Evolutionary conservation across 1,140 invertebrate species (phyloP), one percentile per base, ranked within the genome.

Genomic region (Parasteatoda tepidariorum): DNA sequence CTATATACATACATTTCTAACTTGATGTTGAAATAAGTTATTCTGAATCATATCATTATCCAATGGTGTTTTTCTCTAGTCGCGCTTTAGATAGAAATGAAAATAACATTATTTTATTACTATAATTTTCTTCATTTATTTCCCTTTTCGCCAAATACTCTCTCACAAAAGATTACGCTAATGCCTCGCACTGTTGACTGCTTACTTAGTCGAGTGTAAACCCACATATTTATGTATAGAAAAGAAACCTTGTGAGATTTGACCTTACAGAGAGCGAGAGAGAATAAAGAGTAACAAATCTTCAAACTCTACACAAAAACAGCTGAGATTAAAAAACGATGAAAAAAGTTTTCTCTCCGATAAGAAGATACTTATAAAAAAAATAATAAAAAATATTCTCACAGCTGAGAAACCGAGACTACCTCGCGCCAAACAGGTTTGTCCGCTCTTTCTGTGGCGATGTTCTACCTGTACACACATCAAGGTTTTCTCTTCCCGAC

Each of bases 401-500:
- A 68, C 76, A 70, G 64, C 64, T 70, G 76, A 68, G 48, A 68
- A 48, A 67, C 62, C 74, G n/a, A 13, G 64, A 38, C 31, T 67
- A 38, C 64, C 64, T 38, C 38, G 70, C 78, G 22, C 55, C 55
- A 76, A 82, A 82, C 78, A 30, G 67, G 78, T 82, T 82, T 82
- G 78, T 70, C 66, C 78, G 76, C 78, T 75, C 73, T 26, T n/a
- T 41, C 59, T 61, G 71, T 55, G 38, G 38, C 18, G 38, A 48
- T 13, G 48, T 30, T 81, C 38, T 82, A 82, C 78, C 78, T 82
- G 67, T 82, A 82, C 78, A 82, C 41, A 18, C 38, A 48, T 4
- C 78, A 82, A 82, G 78, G 78, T 48, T 75, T 70, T n/a, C n/a
- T 48, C 38, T 48, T 48, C 18, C 38, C 38, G 9, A 13, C 38